phyloP scores from a whole-genome alignment of 2,113 vertebrate species.

The Lophura nycthemera region DNA sequence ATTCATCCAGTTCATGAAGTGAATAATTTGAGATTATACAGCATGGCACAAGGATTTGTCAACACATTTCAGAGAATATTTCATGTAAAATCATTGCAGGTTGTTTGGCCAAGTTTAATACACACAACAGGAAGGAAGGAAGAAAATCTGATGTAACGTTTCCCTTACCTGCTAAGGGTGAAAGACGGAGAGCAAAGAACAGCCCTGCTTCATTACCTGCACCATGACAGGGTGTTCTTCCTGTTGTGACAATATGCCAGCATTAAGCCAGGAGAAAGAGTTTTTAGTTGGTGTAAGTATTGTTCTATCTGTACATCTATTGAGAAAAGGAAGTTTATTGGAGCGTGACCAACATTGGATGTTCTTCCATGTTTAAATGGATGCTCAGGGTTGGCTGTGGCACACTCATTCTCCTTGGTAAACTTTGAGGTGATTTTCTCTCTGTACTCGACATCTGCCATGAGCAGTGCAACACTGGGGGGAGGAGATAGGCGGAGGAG shows the following conservation, averaged over 20 bases:
- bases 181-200: background rate
- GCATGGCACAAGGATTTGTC: background rate
- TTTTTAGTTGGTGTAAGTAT: fast-evolving
- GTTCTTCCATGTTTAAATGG: background rate
- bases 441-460: background rate
- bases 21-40: conserved; percentile 40
- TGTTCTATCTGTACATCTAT: background rate
- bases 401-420: background rate
- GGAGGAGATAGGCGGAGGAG: background rate
- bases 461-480: background rate
- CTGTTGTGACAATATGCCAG: background rate
- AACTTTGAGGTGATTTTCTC: background rate
- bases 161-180: background rate
- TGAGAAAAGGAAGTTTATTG: background rate
- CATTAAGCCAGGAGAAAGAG: background rate
- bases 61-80: conserved; percentile 2
- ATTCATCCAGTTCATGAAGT: background rate
- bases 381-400: background rate
- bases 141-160: background rate
- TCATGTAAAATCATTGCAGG: background rate
- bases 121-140: background rate
- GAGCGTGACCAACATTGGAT: background rate
- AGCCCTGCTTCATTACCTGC: background rate
- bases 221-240: background rate
- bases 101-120: conserved; percentile 10